Evolutionary conservation across 2,113 vertebrate genomes (phyloP).

Genomic region (Pica pica): DNA sequence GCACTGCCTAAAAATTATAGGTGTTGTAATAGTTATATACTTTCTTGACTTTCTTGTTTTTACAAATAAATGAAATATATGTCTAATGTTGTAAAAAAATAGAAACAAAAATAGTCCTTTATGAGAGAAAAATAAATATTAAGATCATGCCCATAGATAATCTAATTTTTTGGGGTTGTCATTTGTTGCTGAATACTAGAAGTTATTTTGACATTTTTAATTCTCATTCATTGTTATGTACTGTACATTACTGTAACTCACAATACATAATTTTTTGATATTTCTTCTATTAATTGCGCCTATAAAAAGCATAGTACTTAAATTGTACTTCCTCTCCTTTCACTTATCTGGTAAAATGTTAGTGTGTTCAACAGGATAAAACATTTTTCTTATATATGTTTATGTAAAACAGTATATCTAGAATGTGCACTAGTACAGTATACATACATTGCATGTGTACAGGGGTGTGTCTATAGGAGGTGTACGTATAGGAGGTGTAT

Average conservation of each 20-base stretch:
- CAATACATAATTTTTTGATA: background rate
- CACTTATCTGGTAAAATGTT: background rate
- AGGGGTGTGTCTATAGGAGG: background rate
- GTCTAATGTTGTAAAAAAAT: background rate
- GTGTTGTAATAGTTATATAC: accelerated
- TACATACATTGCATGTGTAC: background rate
- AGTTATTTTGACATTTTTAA: background rate
- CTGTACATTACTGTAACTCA: background rate
- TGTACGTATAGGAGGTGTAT: too few species aligned
- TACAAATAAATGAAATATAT: background rate
- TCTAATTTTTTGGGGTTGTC: background rate
- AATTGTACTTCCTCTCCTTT: background rate
- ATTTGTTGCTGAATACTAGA: background rate
- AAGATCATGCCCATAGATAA: background rate
- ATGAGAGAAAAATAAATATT: background rate
- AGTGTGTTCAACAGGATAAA: background rate
- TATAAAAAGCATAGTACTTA: background rate
- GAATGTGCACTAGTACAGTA: background rate
- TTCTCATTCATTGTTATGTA: background rate
- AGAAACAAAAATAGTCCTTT: background rate
- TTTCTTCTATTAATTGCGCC: background rate
- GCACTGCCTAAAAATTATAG: background rate
- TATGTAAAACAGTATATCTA: background rate
- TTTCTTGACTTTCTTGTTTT: background rate
- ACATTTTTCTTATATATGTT: background rate